Percentiles rank a stretch among this genome's conserved stretches.
These are phyloP conservation scores for Tachina grossa DNA, from an alignment of 2,888 invertebrate species.

Conservation along the genomic window DNA sequence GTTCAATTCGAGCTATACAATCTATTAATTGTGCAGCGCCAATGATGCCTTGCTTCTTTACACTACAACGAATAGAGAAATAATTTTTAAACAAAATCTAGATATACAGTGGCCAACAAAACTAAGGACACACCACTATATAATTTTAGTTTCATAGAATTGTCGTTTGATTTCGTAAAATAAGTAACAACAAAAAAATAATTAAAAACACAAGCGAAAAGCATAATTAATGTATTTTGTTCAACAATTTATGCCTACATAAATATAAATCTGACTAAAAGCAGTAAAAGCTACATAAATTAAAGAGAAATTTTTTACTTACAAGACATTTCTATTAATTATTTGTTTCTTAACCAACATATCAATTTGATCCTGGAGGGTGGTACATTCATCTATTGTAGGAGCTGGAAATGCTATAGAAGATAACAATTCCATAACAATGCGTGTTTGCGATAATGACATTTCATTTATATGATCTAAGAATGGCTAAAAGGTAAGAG, in stretches of 20 bases:
- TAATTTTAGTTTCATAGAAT: too few relatives aligned
- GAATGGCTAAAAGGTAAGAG: constrained; percentile 83
- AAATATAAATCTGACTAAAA: not conserved
- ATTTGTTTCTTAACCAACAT: constrained; percentile 94
- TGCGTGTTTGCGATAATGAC: constrained; percentile 88
- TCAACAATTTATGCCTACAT: not conserved
- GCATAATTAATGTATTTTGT: too few relatives aligned
- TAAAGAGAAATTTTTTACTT: constrained; percentile 71
- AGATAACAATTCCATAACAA: constrained; percentile 91
- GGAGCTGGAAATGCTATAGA: constrained; percentile 86
- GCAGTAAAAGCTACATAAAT: not conserved
- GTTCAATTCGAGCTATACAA: constrained; percentile 85
- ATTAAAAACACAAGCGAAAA: too few relatives aligned
- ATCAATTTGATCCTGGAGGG: constrained; percentile 91
- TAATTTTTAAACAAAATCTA: not conserved
- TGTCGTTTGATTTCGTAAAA: too few relatives aligned
- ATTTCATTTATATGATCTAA: constrained; percentile 90
- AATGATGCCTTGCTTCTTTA: constrained; percentile 90
- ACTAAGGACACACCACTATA: too few relatives aligned
- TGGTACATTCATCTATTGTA: constrained; percentile 84
- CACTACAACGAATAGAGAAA: constrained; percentile 83
- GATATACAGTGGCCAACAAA: too few relatives aligned
- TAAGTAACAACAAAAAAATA: too few relatives aligned
- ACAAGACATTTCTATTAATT: constrained; percentile 85
- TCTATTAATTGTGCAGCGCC: constrained; percentile 90